A percentile compares a stretch with the other conserved stretches of the same genome.
Evolutionary conservation across 2,888 invertebrate species (phyloP).

Genomic region (Heliconius charithonia): DNA sequence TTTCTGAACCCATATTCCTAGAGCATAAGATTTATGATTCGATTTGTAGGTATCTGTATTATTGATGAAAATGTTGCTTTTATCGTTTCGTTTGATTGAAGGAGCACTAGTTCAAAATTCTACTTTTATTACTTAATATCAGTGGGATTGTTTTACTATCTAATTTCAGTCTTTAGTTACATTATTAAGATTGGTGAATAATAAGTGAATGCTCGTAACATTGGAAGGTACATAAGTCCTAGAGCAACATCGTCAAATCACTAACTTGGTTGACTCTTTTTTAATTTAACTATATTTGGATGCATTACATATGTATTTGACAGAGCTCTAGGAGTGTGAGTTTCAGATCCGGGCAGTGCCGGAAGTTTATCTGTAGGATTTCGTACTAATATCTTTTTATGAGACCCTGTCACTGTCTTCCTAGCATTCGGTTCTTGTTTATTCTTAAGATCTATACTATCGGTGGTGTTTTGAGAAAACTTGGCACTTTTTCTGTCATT

Average conservation of each 20-base stretch:
- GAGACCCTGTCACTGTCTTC: constrained; percentile 87
- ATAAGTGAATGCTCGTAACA: constrained; percentile 72
- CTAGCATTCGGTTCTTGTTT: constrained; percentile 83
- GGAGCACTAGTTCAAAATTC: constrained; percentile 21
- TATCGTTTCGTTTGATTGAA: constrained; percentile 26
- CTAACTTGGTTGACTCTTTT: constrained; percentile 77
- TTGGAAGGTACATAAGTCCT: constrained; percentile 65
- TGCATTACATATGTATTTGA: constrained; percentile 89
- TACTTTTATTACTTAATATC: constrained; percentile 43
- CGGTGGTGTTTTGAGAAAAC: constrained; percentile 76
- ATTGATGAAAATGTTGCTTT: constrained; percentile 22
- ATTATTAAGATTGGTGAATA: constrained; percentile 63
- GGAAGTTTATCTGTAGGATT: constrained; percentile 91
- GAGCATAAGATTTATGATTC: constrained; percentile 32
- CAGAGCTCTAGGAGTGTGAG: constrained; percentile 84
- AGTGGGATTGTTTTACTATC: constrained; percentile 49
- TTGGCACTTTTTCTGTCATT: constrained; percentile 75
- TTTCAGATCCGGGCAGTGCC: constrained; percentile 84
- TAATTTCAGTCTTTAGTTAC: constrained; percentile 71
- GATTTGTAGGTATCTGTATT: constrained; percentile 27
- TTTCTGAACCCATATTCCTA: constrained; percentile 46
- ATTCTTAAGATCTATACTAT: constrained; percentile 75
- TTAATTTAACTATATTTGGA: constrained; percentile 75
- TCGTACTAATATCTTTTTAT: constrained; percentile 79
- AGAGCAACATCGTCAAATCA: constrained; percentile 73